These are phyloP conservation scores for Sebastolobus altivelis DNA, from an alignment of 2,797 vertebrate genomes.

Conservation along the genomic window DNA sequence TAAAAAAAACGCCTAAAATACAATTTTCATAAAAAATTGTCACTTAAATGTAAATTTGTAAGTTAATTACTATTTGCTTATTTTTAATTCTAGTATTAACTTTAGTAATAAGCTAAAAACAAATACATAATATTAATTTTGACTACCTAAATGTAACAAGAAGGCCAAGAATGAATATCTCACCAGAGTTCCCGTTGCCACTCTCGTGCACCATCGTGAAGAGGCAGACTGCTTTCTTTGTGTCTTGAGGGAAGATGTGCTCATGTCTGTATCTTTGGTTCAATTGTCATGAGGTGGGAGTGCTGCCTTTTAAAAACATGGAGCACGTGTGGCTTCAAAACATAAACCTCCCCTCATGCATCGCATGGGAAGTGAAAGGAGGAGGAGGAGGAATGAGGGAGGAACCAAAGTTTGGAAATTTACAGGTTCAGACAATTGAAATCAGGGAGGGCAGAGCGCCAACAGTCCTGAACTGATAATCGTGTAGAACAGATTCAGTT, in stretches of 20 bases:
- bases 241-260: neutral
- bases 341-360: conserved; percentile 4
- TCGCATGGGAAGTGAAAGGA: conserved; percentile 14
- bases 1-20: neutral
- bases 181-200: conserved; percentile 17
- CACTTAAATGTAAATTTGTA: neutral
- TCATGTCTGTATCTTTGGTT: conserved; percentile 6
- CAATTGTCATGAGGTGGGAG: neutral
- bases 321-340: conserved; percentile 21
- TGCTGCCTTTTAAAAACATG: neutral
- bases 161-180: conserved; percentile 15
- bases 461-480: neutral
- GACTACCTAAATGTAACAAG: neutral
- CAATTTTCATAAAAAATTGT: neutral
- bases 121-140: neutral
- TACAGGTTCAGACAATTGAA: neutral
- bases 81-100: neutral
- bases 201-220: conserved; percentile 4
- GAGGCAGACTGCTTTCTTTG: neutral
- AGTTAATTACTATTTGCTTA: neutral
- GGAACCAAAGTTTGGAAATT: conserved; percentile 40
- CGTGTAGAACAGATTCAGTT: neutral
- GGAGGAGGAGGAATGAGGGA: conserved; percentile 35
- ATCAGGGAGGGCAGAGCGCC: neutral
- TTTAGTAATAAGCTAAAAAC: neutral